These are phyloP conservation scores for Pomacea maculata DNA, from an alignment of 1,140 invertebrate genomes.

Conservation along the genomic window DNA sequence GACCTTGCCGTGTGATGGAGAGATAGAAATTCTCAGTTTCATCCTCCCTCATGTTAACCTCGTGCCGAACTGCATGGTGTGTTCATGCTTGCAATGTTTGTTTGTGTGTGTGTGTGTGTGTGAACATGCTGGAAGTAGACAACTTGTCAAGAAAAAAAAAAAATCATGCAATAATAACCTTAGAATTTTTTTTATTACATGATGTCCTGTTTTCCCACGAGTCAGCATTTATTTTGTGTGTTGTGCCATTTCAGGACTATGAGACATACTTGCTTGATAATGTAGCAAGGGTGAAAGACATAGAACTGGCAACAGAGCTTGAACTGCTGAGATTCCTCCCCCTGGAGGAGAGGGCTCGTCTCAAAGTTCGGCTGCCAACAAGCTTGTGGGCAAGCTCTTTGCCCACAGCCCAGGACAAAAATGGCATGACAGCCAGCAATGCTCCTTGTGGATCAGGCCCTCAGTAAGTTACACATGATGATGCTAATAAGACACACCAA, in stretches of 20 bases:
- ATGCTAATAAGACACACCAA: too few species aligned
- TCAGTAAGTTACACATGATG: not conserved
- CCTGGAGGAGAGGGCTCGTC: constrained; percentile 14
- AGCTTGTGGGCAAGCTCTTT: constrained; percentile 33
- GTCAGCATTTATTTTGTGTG: too few species aligned
- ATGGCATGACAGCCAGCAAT: not conserved
- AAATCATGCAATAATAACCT: too few species aligned
- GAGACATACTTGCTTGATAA: not conserved
- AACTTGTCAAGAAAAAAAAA: too few species aligned
- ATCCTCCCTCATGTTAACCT: constrained; percentile 37
- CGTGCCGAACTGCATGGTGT: constrained; percentile 43
- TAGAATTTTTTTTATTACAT: too few species aligned
- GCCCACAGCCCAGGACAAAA: not conserved
- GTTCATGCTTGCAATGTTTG: not conserved
- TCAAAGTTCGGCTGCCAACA: constrained; percentile 35
- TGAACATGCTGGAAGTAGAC: too few species aligned
- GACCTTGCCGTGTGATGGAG: constrained; percentile 28
- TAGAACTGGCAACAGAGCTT: constrained; percentile 31
- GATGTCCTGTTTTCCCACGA: too few species aligned
- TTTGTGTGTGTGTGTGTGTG: not conserved
- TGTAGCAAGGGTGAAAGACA: not conserved
- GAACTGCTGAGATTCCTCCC: constrained; percentile 30
- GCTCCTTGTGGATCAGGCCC: not conserved
- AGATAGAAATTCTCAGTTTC: constrained; percentile 36
- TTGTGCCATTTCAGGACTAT: not conserved